These are phyloP conservation scores for Spodoptera exigua DNA, from an alignment of 2,888 invertebrate species.

Conservation along the genomic window DNA sequence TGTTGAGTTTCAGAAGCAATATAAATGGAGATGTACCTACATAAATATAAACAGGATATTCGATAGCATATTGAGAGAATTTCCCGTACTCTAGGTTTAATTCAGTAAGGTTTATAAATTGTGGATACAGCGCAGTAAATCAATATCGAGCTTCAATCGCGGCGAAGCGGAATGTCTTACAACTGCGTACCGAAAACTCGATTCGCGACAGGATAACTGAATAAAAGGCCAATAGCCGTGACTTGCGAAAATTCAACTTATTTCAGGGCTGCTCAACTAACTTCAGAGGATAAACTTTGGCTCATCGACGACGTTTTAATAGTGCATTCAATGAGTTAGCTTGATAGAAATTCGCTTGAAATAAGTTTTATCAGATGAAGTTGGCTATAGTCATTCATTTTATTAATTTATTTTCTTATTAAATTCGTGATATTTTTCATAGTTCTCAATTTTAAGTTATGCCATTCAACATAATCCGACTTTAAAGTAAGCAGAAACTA, in stretches of 20 bases:
- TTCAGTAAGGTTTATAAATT: constrained; percentile 33
- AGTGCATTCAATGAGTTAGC: background rate
- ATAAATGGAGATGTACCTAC: constrained; percentile 49
- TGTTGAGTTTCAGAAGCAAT: constrained; percentile 57
- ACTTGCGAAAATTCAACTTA: constrained; percentile 76
- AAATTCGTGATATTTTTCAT: constrained; percentile 32
- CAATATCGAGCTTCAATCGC: constrained; percentile 67
- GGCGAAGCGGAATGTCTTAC: constrained; percentile 71
- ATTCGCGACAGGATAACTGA: constrained; percentile 75
- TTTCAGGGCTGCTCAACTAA: constrained; percentile 58
- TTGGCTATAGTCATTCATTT: too few relatives aligned
- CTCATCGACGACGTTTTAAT: background rate
- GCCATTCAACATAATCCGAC: constrained; percentile 27
- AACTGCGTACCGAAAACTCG: constrained; percentile 80
- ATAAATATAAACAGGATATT: constrained; percentile 40
- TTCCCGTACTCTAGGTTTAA: constrained; percentile 40
- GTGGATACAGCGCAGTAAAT: constrained; percentile 65
- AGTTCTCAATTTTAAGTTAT: constrained; percentile 24
- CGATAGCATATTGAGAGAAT: constrained; percentile 30
- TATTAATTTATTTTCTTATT: too few relatives aligned
- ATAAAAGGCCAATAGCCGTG: constrained; percentile 74
- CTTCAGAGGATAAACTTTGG: background rate
- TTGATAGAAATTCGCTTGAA: too few relatives aligned
- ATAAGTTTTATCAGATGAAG: too few relatives aligned
- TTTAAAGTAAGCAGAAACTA: constrained; percentile 36